Base-by-base conservation (phyloP, 2,113 vertebrate species). In the Meriones unguiculatus region DNA sequence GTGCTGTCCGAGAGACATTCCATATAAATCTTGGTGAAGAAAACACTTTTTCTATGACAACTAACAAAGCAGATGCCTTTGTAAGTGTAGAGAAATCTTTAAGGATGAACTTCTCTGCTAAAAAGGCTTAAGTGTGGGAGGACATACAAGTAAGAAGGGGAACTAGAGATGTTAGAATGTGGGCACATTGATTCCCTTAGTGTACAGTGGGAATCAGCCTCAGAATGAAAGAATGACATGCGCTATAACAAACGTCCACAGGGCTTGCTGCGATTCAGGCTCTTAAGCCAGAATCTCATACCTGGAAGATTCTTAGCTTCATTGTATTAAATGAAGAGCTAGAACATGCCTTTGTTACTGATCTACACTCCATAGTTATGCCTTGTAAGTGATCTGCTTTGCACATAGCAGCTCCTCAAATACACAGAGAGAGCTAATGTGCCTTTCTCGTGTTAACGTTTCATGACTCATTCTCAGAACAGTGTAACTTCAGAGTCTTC, bases 11-110 rank as follows among this genome's bases (percentile, higher is more conserved):
- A 67, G 38, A 62, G 13, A 20, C 18, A 59, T 86, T 73, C n/a
- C 90, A 52, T 41, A 30, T 69, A 87, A 76, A 89, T 38, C 59
- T 82, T 38, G 70, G 85, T 28, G 76, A 2, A 82, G 75, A 62
- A 92, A 89, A 96, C 17, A 12, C 12, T 77, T 7, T 91, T 20
- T 72, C 38, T 82, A 59, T 65, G 84, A 57, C 75, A 72, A 73
- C 38, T 62, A 90, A 73, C 9, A 93, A 78, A 78, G 85, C 32
- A 73, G 13, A 70, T 89, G n/a, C 32, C 12, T 88, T 95, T 70
- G 25, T 11, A 94, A 22, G 14, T 30, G 65, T 0, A 94, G 52
- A 14, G 69, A 78, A 89, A 28, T 24, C 38, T 72, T 76, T 87
- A 87, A 77, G 76, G 41, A 82, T 73, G 41, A n/a, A n/a, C 12